These are phyloP conservation scores for Ischnura elegans DNA, from an alignment of 2,888 invertebrate genomes.

Conservation along the genomic window DNA sequence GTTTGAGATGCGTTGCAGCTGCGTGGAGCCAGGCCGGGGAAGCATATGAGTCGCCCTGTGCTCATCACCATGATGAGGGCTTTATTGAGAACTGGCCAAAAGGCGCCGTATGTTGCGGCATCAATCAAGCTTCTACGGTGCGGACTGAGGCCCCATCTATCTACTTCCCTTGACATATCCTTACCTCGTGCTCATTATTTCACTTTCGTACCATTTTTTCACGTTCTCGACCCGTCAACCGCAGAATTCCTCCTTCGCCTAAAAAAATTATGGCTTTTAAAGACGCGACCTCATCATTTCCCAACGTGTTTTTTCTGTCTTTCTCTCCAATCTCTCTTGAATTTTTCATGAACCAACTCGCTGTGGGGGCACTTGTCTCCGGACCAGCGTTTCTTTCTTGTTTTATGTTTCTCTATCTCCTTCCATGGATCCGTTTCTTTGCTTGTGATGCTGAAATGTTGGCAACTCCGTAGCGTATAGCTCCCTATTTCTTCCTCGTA, in stretches of 20 bases:
- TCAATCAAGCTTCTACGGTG: too few species aligned
- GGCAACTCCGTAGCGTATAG: too few species aligned
- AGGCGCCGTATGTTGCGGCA: too few species aligned
- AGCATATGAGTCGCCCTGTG: too few species aligned
- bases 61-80: too few species aligned
- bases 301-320: too few species aligned
- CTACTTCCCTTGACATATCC: too few species aligned
- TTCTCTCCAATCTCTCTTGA: not conserved
- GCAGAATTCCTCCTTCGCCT: constrained; percentile 3
- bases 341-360: constrained; percentile 31
- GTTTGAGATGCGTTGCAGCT: too few species aligned
- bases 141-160: too few species aligned
- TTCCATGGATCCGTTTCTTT: not conserved
- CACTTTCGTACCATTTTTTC: constrained; percentile 1
- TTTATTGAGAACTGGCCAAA: too few species aligned
- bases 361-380: not conserved
- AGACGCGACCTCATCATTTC: not conserved
- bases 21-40: too few species aligned
- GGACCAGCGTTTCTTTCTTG: not conserved
- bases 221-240: not conserved
- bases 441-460: not conserved
- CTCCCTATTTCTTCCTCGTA: not conserved
- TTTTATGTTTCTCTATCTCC: not conserved
- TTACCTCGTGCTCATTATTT: not conserved
- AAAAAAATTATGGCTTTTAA: constrained; percentile 10